Base-by-base conservation (phyloP, 1,140 invertebrate genomes). In the Neodiprion pinetum region DNA sequence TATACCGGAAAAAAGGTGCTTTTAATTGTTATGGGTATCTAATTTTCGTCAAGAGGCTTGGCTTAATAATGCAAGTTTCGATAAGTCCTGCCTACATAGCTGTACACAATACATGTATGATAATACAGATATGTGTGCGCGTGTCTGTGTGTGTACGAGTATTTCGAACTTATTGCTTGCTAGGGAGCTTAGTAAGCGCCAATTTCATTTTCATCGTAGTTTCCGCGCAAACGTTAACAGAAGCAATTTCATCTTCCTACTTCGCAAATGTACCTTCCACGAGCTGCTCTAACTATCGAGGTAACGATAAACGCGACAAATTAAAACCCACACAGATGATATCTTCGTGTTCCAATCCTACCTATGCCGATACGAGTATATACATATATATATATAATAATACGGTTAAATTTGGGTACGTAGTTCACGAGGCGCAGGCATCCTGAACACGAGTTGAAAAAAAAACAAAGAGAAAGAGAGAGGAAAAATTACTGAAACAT, bases 171-270 rank as follows among this genome's bases (percentile, higher is more conserved):
- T 61, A 61, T 61, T 61, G 53, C 53, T 61, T 17, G 53, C 53
- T 61, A 12, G 28, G 28, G 53, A 61, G 53, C 53, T 61, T 61
- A 61, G 11, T 61, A 61, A 61, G 53, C 53, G 53, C 53, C 53
- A 61, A 61, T 61, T 61, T 61, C 53, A 61, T 61, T 61, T 61
- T 61, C 53, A 61, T 61, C 53, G 53, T 61, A 61, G 53, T 61
- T 61, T 61, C 53, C 53, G n/a, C 53, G 53, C 53, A 61, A 61
- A 61, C 53, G 53, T 61, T 61, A 61, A 61, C 53, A 61, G 53
- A 61, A 61, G 53, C 53, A 61, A 61, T 61, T 61, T 61, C 53
- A 61, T 61, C 53, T 61, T 61, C 53, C 53, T 61, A 61, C 53
- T 61, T 61, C 53, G 53, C 53, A 61, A 61, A 61, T 61, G 53